These are phyloP conservation scores for Xestia xanthographa DNA, from an alignment of 2,888 invertebrate species.

Conservation along the genomic window DNA sequence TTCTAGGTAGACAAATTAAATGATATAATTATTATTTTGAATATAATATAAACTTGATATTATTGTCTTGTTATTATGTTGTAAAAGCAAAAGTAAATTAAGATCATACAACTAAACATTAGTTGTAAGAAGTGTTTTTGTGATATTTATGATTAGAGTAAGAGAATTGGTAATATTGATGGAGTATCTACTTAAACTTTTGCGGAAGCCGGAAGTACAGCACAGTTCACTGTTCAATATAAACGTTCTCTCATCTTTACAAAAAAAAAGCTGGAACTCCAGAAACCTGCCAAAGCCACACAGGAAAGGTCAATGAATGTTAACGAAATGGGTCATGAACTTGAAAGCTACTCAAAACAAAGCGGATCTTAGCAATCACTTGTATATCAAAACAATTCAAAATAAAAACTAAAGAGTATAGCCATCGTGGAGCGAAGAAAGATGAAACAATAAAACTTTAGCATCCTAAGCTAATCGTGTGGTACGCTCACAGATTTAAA, in stretches of 20 bases:
- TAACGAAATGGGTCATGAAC: neutral
- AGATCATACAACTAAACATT: no score
- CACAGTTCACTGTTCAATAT: neutral
- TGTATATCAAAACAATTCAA: neutral
- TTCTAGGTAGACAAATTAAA: constrained; percentile 5
- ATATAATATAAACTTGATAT: neutral
- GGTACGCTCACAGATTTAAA: neutral
- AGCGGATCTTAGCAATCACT: constrained; percentile 4
- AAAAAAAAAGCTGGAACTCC: neutral
- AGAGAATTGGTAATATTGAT: no score
- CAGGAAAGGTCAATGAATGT: neutral
- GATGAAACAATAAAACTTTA: neutral
- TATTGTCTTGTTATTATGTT: neutral
- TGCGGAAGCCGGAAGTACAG: neutral
- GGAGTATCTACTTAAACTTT: neutral
- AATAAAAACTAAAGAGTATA: neutral
- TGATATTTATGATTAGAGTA: neutral
- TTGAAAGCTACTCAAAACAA: neutral
- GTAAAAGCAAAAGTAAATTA: neutral
- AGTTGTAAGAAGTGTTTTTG: no score
- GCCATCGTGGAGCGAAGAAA: neutral
- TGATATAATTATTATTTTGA: constrained; percentile 1
- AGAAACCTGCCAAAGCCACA: neutral
- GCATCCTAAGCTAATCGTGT: neutral
- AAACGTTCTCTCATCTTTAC: neutral